Evolutionary conservation across 2,113 vertebrate species (phyloP).

Genomic region (Callospermophilus lateralis): DNA sequence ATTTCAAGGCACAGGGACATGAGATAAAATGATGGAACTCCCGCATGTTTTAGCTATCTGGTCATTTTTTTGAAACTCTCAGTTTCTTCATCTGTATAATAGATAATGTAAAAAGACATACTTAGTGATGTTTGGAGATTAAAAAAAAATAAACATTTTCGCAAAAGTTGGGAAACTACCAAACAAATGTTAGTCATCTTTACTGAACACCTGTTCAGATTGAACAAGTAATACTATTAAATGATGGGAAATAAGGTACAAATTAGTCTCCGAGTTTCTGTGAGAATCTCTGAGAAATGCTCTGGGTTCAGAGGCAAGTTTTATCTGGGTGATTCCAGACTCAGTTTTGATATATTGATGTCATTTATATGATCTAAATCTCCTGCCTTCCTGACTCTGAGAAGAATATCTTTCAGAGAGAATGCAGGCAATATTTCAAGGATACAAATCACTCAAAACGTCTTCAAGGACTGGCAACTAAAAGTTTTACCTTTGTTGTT

Average conservation of each 20-base stretch:
- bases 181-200: conserved; percentile 20
- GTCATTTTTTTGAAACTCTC: not conserved
- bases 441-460: conserved; percentile 40
- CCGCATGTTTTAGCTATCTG: not conserved
- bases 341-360: conserved; percentile 52
- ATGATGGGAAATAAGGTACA: not conserved
- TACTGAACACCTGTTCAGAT: conserved; percentile 31
- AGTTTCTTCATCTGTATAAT: conserved; percentile 51
- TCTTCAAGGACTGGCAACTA: not conserved
- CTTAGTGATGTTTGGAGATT: not conserved
- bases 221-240: conserved; percentile 36
- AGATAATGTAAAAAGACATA: not conserved
- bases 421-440: conserved; percentile 44
- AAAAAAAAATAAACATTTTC: not conserved
- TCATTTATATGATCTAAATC: conserved; percentile 1
- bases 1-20: not conserved
- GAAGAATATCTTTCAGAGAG: not conserved
- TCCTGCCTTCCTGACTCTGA: not conserved
- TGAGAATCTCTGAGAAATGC: conserved; percentile 31
- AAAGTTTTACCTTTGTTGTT: not conserved
- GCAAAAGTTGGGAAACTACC: not conserved
- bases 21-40: not conserved
- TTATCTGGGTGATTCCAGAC: conserved; percentile 73
- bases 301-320: not conserved
- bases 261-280: not conserved